A percentile compares a stretch with the other conserved stretches of the same genome.
Evolutionary conservation across 2,888 invertebrate species (phyloP).

Genomic region (Ametastegia equiseti): DNA sequence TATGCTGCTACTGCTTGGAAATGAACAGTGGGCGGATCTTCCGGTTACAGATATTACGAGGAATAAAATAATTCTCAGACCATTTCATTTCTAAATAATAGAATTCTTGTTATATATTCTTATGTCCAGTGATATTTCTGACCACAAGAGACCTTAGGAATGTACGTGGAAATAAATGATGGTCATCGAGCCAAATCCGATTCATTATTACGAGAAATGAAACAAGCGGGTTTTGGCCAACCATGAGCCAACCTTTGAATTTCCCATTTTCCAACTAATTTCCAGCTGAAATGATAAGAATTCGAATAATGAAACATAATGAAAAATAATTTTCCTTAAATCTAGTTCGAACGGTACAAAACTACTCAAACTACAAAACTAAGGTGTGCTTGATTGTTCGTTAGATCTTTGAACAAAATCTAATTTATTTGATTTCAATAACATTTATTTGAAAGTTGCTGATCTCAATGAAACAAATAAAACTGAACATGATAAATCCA

Average conservation of each 20-base stretch:
- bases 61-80: not conserved
- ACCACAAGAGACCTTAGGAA: not conserved
- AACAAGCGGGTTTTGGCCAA: not conserved
- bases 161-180: not conserved
- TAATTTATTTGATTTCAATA: no score
- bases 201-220: not conserved
- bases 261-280: no score
- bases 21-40: conserved; percentile 16
- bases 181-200: not conserved
- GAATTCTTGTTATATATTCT: not conserved
- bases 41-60: not conserved
- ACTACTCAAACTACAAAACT: no score
- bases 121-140: not conserved
- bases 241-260: not conserved
- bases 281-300: no score
- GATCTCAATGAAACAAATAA: no score
- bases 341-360: no score
- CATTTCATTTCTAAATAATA: not conserved
- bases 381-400: no score
- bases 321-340: no score
- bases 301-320: no score
- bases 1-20: conserved; percentile 26
- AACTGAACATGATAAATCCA: no score
- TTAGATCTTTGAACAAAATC: no score
- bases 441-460: no score